Base-by-base conservation (phyloP, 2,113 vertebrate species). In the Chloropsis cyanopogon region DNA sequence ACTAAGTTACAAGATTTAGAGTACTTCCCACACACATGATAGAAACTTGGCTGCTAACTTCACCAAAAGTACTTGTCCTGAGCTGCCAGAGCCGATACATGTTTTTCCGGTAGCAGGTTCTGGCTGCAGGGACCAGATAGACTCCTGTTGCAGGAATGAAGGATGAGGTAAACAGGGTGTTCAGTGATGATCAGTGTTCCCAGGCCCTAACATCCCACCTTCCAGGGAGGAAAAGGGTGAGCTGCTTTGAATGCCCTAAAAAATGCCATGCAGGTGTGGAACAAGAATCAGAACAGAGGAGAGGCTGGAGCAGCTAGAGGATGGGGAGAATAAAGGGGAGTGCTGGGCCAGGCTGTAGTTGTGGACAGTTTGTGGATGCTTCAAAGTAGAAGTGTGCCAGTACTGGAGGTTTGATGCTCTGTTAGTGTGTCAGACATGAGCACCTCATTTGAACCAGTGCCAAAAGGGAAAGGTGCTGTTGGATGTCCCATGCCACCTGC, bases 31-130 rank as follows among this genome's bases (percentile, higher is more conserved):
- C 84, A 87, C 78, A 82, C 26, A 68, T 75, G 68, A 96, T 95
- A 88, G 95, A 88, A 94, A 94, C 86, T 93, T 96, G 94, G 86
- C 94, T 94, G 86, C 56, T 89, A 65, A 49, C 75, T 84, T 95
- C 71, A 82, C 52, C 70, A 26, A 84, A 94, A 94, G 44, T 10
- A 22, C 80, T 94, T 12, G 2, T 93, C 82, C 83, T 88, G 72
- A 93, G 3, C 83, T 91, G 82, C 91, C 80, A 63, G 68, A 92
- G 39, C 69, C 17, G 4, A n/a, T 60, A 53, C 8, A 2, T 54
- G 41, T 37, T 88, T 90, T 84, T 80, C 37, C 35, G 59, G 72
- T 25, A 28, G 37, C 44, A 56, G 47, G 23, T 87, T 94, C 73
- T 65, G 57, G 41, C 69, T 90, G 57, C 33, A 57, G 53, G 53